Base-by-base conservation (phyloP, 2,888 invertebrate species). In the Netelia fuscicornis region DNA sequence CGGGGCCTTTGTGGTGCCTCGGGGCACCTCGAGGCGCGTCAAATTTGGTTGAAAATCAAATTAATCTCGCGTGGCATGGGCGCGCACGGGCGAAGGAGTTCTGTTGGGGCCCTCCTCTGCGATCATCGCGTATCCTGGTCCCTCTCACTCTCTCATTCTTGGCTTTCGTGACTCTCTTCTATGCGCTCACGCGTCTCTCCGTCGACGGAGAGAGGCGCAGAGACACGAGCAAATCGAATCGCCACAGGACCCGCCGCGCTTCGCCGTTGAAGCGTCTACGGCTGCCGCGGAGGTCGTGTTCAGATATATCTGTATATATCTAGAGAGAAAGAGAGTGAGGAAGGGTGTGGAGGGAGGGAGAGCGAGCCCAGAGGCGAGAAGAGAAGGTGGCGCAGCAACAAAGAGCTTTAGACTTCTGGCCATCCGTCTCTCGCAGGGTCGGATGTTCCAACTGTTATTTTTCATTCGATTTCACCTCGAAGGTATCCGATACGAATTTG, bases 11-110 rank as follows among this genome's bases (percentile, higher is more conserved):
- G 91, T 91, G 87, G 88, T 79, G 87, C 87, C 83, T 88, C 89
- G 86, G 86, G 89, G 89, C 88, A 37, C 87, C 80, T 84, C 86
- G 87, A 87, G 91, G 90, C 91, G 91, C 91, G 92, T 92, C 92
- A 91, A 92, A 92, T 92, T 92, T 92, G 91, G 88, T 92, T 92
- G 91, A 92, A 92, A 92, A 92, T 92, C 91, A 92, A 92, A 92
- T 92, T 92, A 92, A 92, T 92, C 92, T 92, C 91, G 90, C 90
- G 92, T 82, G 82, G 85, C 85, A 85, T 82, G 79, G 71, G 56
- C 67, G 67, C 80, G 76, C 70, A 64, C 90, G 90, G 85, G 76
- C 72, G 70, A 82, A 72, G 77, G 81, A 74, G 83, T 78, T 83
- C 67, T 87, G 88, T 88, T 88, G 88, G 87, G 86, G 72, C 87